Conservation (phyloP, 1,140 invertebrate species). For the Cotesia typhae region DNA sequence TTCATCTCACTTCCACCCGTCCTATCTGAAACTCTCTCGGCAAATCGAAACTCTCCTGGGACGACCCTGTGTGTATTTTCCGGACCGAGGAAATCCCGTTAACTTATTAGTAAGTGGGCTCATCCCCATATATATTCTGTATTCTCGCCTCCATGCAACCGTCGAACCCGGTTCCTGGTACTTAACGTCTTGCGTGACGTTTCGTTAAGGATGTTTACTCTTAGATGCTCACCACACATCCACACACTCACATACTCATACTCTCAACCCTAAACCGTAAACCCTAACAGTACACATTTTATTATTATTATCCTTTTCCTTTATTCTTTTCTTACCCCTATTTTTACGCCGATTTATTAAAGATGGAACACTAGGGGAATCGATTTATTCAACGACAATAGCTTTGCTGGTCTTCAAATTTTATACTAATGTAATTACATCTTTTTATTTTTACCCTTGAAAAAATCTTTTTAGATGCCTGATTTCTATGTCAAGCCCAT, state of each 20-base stretch:
- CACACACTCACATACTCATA: too few species aligned
- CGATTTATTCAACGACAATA: too few species aligned
- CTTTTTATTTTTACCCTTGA: too few species aligned
- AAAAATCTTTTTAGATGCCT: too few species aligned
- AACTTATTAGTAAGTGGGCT: conserved; percentile 33
- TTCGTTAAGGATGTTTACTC: conserved; percentile 19
- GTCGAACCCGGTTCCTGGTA: conserved; percentile 15
- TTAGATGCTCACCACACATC: too few species aligned
- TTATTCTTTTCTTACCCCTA: too few species aligned
- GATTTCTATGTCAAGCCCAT: too few species aligned
- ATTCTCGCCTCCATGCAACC: conserved; percentile 19
- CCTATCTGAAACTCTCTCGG: conserved; percentile 24
- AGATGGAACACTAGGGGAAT: too few species aligned
- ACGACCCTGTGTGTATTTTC: conserved; percentile 31
- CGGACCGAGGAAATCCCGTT: conserved; percentile 29
- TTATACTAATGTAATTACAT: too few species aligned
- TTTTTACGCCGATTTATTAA: too few species aligned
- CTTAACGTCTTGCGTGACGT: conserved; percentile 11
- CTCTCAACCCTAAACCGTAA: too few species aligned
- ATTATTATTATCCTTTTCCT: background rate
- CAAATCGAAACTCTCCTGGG: background rate
- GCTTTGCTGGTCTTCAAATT: too few species aligned
- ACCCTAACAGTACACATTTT: background rate
- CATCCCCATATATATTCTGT: background rate
- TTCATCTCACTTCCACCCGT: background rate